These are phyloP conservation scores for Thalassophryne amazonica DNA, from an alignment of 2,797 vertebrate species.

Conservation along the genomic window DNA sequence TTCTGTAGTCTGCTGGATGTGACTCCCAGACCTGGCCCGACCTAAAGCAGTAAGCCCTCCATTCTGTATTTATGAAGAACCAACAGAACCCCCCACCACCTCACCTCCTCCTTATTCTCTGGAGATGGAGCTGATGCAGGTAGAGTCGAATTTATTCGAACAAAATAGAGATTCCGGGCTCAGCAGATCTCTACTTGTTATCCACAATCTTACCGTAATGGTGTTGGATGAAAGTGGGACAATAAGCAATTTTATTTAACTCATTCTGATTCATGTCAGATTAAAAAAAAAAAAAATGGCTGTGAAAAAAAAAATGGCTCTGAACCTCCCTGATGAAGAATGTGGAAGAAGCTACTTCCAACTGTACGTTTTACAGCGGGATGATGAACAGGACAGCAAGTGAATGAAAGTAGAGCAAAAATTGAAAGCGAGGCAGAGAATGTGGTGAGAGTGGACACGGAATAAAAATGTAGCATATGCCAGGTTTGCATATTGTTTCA, in stretches of 20 bases:
- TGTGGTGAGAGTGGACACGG: neutral
- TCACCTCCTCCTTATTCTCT: slow-evolving; percentile 7
- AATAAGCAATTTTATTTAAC: slow-evolving; percentile 40
- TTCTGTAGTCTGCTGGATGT: too few relatives aligned
- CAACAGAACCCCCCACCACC: slow-evolving; percentile 11
- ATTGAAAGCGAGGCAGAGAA: neutral
- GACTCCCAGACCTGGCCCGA: too few relatives aligned
- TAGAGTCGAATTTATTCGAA: slow-evolving; percentile 34
- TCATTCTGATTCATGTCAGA: slow-evolving; percentile 1
- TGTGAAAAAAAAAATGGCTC: slow-evolving; percentile 23
- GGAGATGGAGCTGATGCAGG: slow-evolving; percentile 1
- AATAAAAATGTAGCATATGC: slow-evolving; percentile 6
- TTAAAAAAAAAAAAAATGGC: slow-evolving; percentile 2
- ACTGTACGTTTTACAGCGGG: slow-evolving; percentile 12
- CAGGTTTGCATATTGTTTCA: slow-evolving; percentile 45
- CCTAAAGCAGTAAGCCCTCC: too few relatives aligned
- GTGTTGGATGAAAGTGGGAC: slow-evolving; percentile 26
- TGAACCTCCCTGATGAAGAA: slow-evolving; percentile 2
- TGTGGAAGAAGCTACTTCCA: slow-evolving; percentile 10
- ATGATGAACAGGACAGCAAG: slow-evolving; percentile 3
- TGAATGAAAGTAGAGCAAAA: neutral
- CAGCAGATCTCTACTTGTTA: slow-evolving; percentile 8
- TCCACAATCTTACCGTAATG: slow-evolving; percentile 1
- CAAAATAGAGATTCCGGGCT: slow-evolving; percentile 19
- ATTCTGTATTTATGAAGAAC: slow-evolving; percentile 30